Evolutionary conservation across 2,888 invertebrate genomes (phyloP), one percentile per base, ranked within the genome.

Genomic region (Seladonia tumulorum): DNA sequence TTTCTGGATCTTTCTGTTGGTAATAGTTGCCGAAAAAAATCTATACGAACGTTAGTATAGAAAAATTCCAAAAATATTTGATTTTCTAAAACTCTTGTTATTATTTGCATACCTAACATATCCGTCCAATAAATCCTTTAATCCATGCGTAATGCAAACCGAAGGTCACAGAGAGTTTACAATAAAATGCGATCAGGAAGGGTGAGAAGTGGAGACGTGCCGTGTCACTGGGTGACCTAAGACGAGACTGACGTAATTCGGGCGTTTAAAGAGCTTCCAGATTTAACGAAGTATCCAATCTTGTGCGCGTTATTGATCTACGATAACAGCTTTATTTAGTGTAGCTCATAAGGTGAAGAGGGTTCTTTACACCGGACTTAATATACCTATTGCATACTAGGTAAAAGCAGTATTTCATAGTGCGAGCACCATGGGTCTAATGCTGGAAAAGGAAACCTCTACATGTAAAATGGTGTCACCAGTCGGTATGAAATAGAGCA

Each of bases 101-200:
- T 42, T 42, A 42, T 8, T 42, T 42, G 8, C 8, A 42, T 42
- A 42, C 42, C 42, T 42, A 8, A 42, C 8, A 42, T 42, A 8
- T 42, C 8, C 8, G 42, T 8, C 42, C 53, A 14, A 12, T 35
- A 29, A 47, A 5, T 8, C 16, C 14, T 8, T 0, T 35, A 83
- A 76, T 73, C 77, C 73, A 70, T 42, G 82, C 82, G 60, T 57
- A 78, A 66, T 63, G 75, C 14, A 42, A 29, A 35, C 1, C 25
- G 83, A 72, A 45, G 78, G 72, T 85, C 78, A 57, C 78, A 68
- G 66, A 35, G 84, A 85, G 42, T 79, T 76, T 79, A 70, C 57
- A 39, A 47, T 39, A 25, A 72, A 85, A 79, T 68, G 72, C 74
- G 83, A 85, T 83, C 79, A 76, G 63, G 39, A 57, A 60, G 53